These are phyloP conservation scores for Drosophila teissieri DNA, from an alignment of 1,140 invertebrate species.

Conservation along the genomic window DNA sequence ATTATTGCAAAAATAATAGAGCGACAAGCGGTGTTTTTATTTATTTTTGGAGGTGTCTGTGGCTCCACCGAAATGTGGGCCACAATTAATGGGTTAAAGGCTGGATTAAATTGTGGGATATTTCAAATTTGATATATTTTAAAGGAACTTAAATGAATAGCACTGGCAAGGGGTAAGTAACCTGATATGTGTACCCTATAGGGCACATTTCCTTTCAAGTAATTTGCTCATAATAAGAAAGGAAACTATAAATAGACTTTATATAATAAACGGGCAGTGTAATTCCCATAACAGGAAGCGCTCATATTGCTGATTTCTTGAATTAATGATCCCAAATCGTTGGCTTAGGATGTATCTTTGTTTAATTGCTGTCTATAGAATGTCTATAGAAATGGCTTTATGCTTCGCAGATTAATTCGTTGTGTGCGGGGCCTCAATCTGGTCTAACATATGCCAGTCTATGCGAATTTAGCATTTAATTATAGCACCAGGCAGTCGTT, in stretches of 20 bases:
- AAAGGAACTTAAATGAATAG: not conserved
- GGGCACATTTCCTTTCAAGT: too few species aligned
- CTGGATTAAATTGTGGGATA: not conserved
- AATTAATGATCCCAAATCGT: slow-evolving; percentile 4
- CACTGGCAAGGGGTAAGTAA: not conserved
- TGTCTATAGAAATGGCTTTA: slow-evolving; percentile 30
- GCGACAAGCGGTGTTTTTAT: slow-evolving; percentile 36
- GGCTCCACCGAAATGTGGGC: not conserved
- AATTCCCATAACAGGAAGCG: slow-evolving; percentile 14
- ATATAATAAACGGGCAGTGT: not conserved
- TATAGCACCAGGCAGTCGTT: slow-evolving; percentile 50
- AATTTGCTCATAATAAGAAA: not conserved
- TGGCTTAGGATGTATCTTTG: slow-evolving; percentile 8
- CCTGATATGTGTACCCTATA: too few species aligned
- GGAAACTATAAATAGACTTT: not conserved
- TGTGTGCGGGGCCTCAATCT: slow-evolving; percentile 15
- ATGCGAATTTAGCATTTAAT: slow-evolving; percentile 60
- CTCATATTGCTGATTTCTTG: not conserved
- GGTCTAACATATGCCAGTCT: slow-evolving; percentile 51
- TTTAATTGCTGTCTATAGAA: slow-evolving; percentile 33
- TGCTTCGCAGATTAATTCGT: slow-evolving; percentile 34
- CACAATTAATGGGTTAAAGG: not conserved
- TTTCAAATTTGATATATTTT: not conserved
- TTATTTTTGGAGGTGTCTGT: slow-evolving; percentile 6
- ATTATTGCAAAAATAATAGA: slow-evolving; percentile 74